Conservation (phyloP, 2,113 vertebrate species). For the Serinus canaria region DNA sequence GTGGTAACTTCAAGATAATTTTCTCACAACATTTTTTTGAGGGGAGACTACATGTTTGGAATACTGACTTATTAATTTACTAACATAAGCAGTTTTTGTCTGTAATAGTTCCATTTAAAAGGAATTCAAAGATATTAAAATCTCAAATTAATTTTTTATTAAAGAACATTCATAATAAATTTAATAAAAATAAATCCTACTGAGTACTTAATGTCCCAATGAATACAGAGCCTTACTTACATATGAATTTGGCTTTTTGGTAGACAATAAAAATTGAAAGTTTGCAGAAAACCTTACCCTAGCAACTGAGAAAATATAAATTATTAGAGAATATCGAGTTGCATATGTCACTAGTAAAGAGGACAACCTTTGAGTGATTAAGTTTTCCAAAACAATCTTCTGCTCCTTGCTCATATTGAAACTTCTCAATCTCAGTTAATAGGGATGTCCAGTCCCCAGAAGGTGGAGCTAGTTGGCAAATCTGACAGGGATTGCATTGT, state of each 20-base stretch:
- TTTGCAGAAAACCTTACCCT: not conserved
- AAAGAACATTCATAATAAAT: not conserved
- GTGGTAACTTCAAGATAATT: not conserved
- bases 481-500: not conserved
- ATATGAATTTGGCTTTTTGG: not conserved
- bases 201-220: not conserved
- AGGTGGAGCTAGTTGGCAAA: conserved; percentile 68
- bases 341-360: not conserved
- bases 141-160: not conserved
- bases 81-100: not conserved
- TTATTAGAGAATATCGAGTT: not conserved
- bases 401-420: not conserved
- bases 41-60: not conserved
- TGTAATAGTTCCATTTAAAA: not conserved
- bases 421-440: not conserved
- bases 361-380: not conserved
- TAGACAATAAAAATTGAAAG: not conserved
- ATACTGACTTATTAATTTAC: not conserved
- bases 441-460: conserved; percentile 23
- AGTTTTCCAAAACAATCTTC: not conserved
- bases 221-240: not conserved
- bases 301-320: not conserved
- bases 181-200: not conserved
- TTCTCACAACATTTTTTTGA: not conserved
- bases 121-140: not conserved